These are phyloP conservation scores for Entosphenus tridentatus DNA, from an alignment of 2,113 vertebrate genomes.

Conservation along the genomic window DNA sequence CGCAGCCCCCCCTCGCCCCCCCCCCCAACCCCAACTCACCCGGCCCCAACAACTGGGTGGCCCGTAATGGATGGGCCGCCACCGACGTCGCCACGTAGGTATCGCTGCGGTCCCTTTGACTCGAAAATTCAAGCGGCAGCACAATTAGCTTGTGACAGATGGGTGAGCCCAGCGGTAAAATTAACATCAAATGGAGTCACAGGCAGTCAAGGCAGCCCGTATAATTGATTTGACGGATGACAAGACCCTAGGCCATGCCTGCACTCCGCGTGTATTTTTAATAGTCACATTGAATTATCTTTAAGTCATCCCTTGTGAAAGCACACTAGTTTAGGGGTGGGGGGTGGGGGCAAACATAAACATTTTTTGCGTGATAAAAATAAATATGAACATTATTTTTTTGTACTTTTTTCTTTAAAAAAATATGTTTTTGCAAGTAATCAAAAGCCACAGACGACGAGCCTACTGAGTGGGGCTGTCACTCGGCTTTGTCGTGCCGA, in stretches of 20 bases:
- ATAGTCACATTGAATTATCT: not conserved
- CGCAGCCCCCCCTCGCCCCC: too few species aligned
- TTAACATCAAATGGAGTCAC: constrained; percentile 5
- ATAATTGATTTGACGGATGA: constrained; percentile 6
- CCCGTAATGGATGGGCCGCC: too few species aligned
- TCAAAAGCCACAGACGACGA: too few species aligned
- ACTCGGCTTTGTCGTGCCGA: too few species aligned
- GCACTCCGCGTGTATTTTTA: not conserved
- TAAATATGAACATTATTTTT: not conserved
- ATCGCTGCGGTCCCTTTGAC: too few species aligned
- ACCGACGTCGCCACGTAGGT: too few species aligned
- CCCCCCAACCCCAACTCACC: too few species aligned
- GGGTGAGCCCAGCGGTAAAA: not conserved
- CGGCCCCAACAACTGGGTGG: too few species aligned
- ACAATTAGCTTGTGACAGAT: not conserved
- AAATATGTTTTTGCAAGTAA: not conserved
- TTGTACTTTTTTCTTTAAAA: not conserved
- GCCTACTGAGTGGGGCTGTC: too few species aligned
- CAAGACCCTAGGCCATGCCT: not conserved
- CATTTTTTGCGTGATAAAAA: not conserved
- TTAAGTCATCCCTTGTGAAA: not conserved
- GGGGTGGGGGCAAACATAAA: not conserved
- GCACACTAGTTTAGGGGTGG: not conserved
- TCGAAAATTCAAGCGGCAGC: too few species aligned
- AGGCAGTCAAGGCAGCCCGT: not conserved